Evolutionary conservation across 92 coral and sea anemone species (phyloP), one percentile per base, ranked within the genome.

Genomic region (Siderastrea siderea): DNA sequence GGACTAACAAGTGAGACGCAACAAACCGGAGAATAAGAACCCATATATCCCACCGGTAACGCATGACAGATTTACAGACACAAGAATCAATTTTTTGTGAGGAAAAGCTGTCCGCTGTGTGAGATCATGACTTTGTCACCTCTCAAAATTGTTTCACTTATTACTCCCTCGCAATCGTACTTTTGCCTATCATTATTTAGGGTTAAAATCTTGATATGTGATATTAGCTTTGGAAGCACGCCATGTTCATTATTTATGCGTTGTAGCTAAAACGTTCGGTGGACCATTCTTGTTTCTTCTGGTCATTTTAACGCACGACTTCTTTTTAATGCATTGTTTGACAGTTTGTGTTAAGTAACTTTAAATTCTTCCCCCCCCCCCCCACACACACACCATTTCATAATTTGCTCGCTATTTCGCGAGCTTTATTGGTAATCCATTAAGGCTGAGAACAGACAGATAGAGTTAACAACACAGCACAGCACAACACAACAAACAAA

Each of bases 221-320:
- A 49, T 62, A 49, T 17, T 10, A 46, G 43, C 26, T 74, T 73
- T 4, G 1, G 2, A 45, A 53, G 6, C 61, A 8, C n/a, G 47
- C 13, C 43, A 12, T 38, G 10, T 84, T 84, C 74, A 84, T 84
- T 73, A 84, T 84, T 84, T 43, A 84, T 84, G 54, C 50, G 26
- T 72, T 50, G 43, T 7, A 19, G 16, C 5, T 2, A 43, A 13
- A 58, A 38, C 47, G 71, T 83, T 73, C 60, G 87, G 87, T 83
- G 80, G 80, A 49, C 87, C 15, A 84, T 84, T 73, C 6, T 84
- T 73, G 15, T 62, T 10, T 15, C 50, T 12, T 9, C 66, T 49
- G 87, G 87, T 84, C 26, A 64, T 61, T 73, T 38, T 8, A 13
- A 84, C 87, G 87, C 87, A 48, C 6, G 72, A 74, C 26, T 74